These are phyloP conservation scores for Stomatorhinus walkeri DNA, from an alignment of 2,797 vertebrate species.

Conservation along the genomic window DNA sequence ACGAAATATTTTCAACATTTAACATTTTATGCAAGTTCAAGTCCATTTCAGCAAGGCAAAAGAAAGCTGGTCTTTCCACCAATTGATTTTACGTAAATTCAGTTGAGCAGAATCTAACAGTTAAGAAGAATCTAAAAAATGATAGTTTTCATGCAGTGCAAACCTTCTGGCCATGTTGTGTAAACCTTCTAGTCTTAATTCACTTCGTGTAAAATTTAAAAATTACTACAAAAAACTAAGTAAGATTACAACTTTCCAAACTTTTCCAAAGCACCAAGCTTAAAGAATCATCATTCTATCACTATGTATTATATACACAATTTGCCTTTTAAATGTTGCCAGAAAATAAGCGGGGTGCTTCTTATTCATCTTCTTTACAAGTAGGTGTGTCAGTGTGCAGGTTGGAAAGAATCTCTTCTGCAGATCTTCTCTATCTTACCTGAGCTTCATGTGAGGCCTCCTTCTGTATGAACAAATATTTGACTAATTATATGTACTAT, in stretches of 20 bases:
- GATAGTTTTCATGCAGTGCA: neutral
- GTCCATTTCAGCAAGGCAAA: neutral
- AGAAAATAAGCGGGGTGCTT: neutral
- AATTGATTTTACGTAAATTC: neutral
- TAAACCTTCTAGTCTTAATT: neutral
- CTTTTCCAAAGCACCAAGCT: neutral
- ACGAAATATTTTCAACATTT: no score
- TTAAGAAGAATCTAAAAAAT: neutral
- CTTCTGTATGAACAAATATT: no score
- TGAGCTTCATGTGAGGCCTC: no score
- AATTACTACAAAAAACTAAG: neutral
- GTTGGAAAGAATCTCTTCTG: neutral
- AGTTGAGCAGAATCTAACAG: neutral
- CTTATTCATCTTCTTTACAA: neutral
- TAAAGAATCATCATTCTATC: neutral
- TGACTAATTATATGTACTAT: no score
- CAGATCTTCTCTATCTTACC: no score
- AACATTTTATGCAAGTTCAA: neutral
- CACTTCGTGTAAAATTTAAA: neutral
- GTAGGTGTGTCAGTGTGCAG: neutral
- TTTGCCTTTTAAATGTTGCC: neutral
- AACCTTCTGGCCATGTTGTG: neutral
- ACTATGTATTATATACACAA: neutral
- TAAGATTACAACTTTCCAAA: neutral
- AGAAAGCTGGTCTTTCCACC: neutral